phyloP scores from a whole-genome alignment of 2,113 vertebrate species.

The Mandrillus leucophaeus region DNA sequence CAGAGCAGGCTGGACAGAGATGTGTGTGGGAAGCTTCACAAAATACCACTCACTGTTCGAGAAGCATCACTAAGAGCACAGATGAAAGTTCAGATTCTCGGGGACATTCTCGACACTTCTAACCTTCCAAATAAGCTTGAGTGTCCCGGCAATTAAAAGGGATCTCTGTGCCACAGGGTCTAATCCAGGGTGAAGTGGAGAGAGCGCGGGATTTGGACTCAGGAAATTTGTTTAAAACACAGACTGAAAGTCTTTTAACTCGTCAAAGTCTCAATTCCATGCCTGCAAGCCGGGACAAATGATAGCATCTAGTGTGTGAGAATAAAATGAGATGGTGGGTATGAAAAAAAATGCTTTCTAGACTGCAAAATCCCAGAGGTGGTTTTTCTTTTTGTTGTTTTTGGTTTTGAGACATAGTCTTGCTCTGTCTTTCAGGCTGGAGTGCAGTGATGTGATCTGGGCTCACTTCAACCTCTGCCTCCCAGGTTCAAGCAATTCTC shows the following conservation, averaged over 20 bases:
- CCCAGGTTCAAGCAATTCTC: too few species aligned
- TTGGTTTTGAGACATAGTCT: too few species aligned
- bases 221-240: neutral
- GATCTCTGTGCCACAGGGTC: neutral
- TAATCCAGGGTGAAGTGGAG: fast-evolving
- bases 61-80: neutral
- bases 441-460: too few species aligned
- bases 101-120: neutral
- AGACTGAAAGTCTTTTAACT: neutral
- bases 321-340: fast-evolving
- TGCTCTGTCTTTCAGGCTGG: too few species aligned
- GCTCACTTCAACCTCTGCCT: too few species aligned
- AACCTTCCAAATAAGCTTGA: neutral
- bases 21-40: neutral
- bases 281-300: neutral
- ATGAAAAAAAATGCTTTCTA: neutral
- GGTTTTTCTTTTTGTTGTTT: too few species aligned
- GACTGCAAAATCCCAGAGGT: fast-evolving
- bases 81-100: neutral
- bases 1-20: neutral
- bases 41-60: neutral
- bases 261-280: neutral
- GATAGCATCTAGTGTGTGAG: fast-evolving
- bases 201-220: fast-evolving
- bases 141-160: neutral